phyloP scores from a whole-genome alignment of 2,113 vertebrate species.

The Varanus komodoensis region DNA sequence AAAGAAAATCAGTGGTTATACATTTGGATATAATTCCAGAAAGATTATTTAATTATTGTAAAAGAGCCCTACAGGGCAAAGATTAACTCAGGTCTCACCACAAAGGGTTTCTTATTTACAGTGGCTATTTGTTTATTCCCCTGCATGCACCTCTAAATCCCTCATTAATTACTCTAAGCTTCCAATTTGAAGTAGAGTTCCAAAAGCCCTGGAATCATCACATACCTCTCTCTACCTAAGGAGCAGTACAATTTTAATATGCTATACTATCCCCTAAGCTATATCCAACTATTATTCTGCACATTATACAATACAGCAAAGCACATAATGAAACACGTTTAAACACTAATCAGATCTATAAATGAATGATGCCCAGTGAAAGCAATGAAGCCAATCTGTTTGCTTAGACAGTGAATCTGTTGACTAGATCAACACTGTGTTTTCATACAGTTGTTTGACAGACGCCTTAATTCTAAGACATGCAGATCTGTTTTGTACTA shows the following conservation, averaged over 20 bases:
- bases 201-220: constrained; percentile 32
- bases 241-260: constrained; percentile 45
- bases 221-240: constrained; percentile 35
- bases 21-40: constrained; percentile 40
- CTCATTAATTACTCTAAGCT: constrained; percentile 68
- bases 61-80: constrained; percentile 26
- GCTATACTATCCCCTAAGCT: constrained; percentile 36
- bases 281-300: constrained; percentile 50
- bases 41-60: constrained; percentile 51
- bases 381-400: constrained; percentile 26
- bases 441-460: constrained; percentile 49
- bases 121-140: constrained; percentile 62
- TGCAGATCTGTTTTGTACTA: neutral
- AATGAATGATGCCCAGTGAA: constrained; percentile 55
- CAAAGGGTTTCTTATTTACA: constrained; percentile 57
- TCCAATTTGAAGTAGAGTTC: constrained; percentile 49
- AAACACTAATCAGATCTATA: constrained; percentile 69
- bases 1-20: constrained; percentile 14
- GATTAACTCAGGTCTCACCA: constrained; percentile 23
- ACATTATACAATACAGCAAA: constrained; percentile 55
- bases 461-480: constrained; percentile 28
- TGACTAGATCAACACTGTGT: constrained; percentile 59
- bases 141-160: constrained; percentile 41
- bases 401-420: constrained; percentile 49
- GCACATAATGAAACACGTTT: constrained; percentile 53